Percentiles rank a stretch among this genome's conserved stretches.
Evolutionary conservation across 1,140 invertebrate genomes (phyloP).

Genomic region (Penaeus chinensis): DNA sequence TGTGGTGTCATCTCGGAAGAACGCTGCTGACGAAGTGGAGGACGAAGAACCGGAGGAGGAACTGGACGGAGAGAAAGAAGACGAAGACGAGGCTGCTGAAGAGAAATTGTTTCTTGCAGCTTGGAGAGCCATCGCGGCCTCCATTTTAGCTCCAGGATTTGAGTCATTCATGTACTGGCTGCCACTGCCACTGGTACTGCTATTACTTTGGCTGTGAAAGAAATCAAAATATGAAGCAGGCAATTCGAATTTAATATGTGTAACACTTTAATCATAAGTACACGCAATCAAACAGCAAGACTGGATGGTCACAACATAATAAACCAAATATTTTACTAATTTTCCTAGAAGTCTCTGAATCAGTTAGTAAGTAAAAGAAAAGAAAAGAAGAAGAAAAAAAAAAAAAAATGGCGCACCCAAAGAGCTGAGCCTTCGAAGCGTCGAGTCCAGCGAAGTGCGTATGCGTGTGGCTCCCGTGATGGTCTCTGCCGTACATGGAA

Average conservation of each 20-base stretch:
- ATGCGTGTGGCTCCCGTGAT: slow-evolving; percentile 4
- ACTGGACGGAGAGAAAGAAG: slow-evolving; percentile 42
- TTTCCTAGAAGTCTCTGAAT: too few species aligned
- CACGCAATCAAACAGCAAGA: neutral
- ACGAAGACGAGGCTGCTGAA: slow-evolving; percentile 32
- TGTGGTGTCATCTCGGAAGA: slow-evolving; percentile 56
- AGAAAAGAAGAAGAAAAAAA: neutral
- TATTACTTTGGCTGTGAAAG: slow-evolving; percentile 1
- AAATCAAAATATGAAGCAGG: neutral
- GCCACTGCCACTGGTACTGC: slow-evolving; percentile 12
- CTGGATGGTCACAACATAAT: too few species aligned
- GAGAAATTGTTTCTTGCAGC: slow-evolving; percentile 47
- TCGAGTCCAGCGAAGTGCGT: slow-evolving; percentile 24
- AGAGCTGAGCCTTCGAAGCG: slow-evolving; percentile 35
- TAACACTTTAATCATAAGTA: too few species aligned
- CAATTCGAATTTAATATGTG: neutral
- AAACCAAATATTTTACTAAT: too few species aligned
- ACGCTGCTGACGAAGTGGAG: slow-evolving; percentile 46
- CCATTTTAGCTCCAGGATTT: slow-evolving; percentile 42
- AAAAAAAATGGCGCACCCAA: neutral
- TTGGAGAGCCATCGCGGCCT: slow-evolving; percentile 56
- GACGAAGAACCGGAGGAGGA: slow-evolving; percentile 34
- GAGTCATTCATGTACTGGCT: slow-evolving; percentile 41
- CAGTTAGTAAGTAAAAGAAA: too few species aligned
- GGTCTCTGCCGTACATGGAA: slow-evolving; percentile 8